Conservation (phyloP, 2,888 invertebrate species). For the Microchrysa polita region DNA sequence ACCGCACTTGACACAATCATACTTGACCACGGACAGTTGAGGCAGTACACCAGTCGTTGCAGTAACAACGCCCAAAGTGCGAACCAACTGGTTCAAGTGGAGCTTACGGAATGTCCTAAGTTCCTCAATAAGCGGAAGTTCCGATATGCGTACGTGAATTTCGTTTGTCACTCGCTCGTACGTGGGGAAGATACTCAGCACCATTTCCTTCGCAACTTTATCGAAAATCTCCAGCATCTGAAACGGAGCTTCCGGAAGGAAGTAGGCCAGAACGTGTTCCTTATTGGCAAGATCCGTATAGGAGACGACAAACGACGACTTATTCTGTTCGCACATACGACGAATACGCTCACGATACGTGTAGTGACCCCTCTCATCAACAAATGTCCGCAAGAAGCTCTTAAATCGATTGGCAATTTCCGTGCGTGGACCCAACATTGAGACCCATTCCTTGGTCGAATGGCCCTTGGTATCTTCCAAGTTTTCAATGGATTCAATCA, state of each 20-base stretch:
- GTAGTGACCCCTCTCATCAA: conserved; percentile 85
- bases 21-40: conserved; percentile 94
- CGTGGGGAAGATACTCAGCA: conserved; percentile 92
- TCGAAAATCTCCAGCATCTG: conserved; percentile 98
- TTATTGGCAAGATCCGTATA: conserved; percentile 89
- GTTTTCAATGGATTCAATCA: conserved; percentile 97
- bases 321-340: conserved; percentile 93
- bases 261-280: conserved; percentile 95
- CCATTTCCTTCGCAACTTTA: conserved; percentile 92
- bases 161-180: conserved; percentile 94
- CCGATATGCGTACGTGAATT: conserved; percentile 94
- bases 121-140: conserved; percentile 95
- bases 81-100: conserved; percentile 92
- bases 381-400: conserved; percentile 90
- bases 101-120: conserved; percentile 89
- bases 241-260: conserved; percentile 95
- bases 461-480: conserved; percentile 97
- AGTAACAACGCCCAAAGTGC: conserved; percentile 94
- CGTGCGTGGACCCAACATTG: conserved; percentile 92
- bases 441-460: conserved; percentile 94
- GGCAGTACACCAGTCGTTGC: conserved; percentile 95
- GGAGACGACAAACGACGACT: conserved; percentile 90
- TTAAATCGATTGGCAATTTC: conserved; percentile 96
- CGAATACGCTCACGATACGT: conserved; percentile 92
- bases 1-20: conserved; percentile 96